Percentiles rank a stretch among this genome's conserved stretches.
Evolutionary conservation across 2,888 invertebrate species (phyloP).

Genomic region (Dichetophora obliterata): DNA sequence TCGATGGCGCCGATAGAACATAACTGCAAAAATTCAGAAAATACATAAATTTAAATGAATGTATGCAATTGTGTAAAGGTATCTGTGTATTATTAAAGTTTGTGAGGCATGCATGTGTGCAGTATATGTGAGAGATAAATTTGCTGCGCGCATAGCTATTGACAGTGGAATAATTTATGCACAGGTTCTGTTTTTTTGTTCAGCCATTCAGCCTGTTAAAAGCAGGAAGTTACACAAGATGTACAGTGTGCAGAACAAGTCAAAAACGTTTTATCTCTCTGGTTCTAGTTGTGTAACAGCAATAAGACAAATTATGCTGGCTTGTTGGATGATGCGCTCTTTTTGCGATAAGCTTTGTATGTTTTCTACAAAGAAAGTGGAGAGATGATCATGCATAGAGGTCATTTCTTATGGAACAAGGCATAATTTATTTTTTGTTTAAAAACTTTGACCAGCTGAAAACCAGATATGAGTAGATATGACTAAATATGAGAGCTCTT

Average conservation of each 20-base stretch:
- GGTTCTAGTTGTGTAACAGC: neutral
- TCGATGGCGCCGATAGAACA: constrained; percentile 91
- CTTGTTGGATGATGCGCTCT: neutral
- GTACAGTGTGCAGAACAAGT: neutral
- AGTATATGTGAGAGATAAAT: constrained; percentile 23
- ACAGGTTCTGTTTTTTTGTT: neutral
- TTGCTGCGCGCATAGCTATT: constrained; percentile 15
- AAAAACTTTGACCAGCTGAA: no score
- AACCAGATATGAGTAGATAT: no score
- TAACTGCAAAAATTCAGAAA: constrained; percentile 71
- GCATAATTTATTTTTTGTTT: no score
- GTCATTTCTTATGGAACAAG: no score
- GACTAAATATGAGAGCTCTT: no score
- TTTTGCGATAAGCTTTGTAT: no score
- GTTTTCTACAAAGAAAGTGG: neutral
- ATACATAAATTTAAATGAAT: neutral
- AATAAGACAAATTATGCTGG: constrained; percentile 12
- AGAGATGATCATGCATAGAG: neutral
- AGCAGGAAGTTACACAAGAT: neutral
- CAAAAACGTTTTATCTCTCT: neutral
- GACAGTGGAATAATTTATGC: constrained; percentile 33
- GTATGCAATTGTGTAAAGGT: neutral
- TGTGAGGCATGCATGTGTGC: neutral
- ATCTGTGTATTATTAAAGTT: neutral
- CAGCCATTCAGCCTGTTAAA: neutral